phyloP scores from a whole-genome alignment of 2,113 vertebrate genomes.

The Odontesthes bonariensis region DNA sequence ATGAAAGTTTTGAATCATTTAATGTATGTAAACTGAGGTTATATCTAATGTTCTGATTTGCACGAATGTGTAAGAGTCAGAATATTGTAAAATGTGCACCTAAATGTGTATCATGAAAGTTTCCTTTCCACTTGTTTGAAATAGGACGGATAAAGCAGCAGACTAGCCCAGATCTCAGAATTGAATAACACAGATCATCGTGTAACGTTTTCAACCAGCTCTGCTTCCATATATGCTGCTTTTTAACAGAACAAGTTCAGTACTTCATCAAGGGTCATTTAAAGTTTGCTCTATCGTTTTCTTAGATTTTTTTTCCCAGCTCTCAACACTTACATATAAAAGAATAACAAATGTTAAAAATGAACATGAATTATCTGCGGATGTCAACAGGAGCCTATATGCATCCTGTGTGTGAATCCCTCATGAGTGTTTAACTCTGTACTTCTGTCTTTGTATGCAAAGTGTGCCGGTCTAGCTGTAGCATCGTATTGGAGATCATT shows the following conservation, averaged over 20 bases:
- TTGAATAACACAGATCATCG: slow-evolving; percentile 1
- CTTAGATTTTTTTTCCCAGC: not conserved
- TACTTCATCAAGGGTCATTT: slow-evolving; percentile 5
- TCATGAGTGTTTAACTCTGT: slow-evolving; percentile 10
- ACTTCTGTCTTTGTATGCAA: slow-evolving; percentile 48
- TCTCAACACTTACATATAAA: slow-evolving; percentile 10
- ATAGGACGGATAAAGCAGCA: no score
- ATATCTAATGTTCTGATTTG: no score
- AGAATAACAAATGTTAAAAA: slow-evolving; percentile 26
- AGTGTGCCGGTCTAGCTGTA: slow-evolving; percentile 46
- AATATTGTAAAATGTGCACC: not conserved
- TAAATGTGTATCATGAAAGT: no score
- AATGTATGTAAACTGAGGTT: no score
- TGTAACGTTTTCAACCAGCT: not conserved
- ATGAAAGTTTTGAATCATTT: no score
- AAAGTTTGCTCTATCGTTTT: slow-evolving; percentile 13
- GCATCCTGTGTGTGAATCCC: slow-evolving; percentile 12
- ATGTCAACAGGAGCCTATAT: slow-evolving; percentile 4
- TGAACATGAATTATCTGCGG: slow-evolving; percentile 25
- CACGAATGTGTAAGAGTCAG: no score
- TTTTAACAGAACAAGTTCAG: not conserved
- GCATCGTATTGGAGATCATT: slow-evolving; percentile 74
- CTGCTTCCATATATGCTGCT: not conserved
- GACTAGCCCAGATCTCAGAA: no score
- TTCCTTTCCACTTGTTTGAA: no score